phyloP scores from a whole-genome alignment of 2,797 vertebrate genomes.

The Peromyscus melanophrys region DNA sequence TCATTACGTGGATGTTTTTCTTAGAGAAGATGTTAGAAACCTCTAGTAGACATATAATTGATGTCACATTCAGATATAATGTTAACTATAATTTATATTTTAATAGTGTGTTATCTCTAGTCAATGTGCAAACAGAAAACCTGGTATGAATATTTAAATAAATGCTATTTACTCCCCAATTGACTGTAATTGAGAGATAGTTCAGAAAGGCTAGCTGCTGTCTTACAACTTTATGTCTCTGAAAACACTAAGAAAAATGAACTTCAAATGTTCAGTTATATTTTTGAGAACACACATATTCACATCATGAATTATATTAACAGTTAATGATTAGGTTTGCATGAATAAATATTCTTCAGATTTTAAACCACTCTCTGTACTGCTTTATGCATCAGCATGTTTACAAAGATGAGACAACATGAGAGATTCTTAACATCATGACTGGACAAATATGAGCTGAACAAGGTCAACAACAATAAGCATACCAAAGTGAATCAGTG shows the following conservation, averaged over 20 bases:
- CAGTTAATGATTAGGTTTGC: neutral
- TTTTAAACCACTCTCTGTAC: constrained; percentile 32
- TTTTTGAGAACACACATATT: constrained; percentile 31
- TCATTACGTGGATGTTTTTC: neutral
- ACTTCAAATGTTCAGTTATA: neutral
- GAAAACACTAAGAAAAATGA: neutral
- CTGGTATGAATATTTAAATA: constrained; percentile 13
- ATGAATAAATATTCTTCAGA: constrained; percentile 23
- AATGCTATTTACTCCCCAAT: neutral
- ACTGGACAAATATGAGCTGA: neutral
- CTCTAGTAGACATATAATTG: neutral
- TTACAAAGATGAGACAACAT: neutral
- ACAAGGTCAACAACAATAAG: neutral
- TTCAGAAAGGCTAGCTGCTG: neutral
- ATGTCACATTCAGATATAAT: neutral
- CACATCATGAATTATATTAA: neutral
- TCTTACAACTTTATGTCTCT: neutral
- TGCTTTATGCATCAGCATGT: neutral
- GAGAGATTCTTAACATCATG: neutral
- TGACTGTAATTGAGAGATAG: neutral
- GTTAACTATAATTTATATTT: constrained; percentile 7
- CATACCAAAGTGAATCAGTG: neutral
- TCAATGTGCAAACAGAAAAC: neutral
- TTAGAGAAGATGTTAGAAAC: neutral
- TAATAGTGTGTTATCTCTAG: neutral